phyloP scores from a whole-genome alignment of 2,797 vertebrate genomes.

The Heliangelus exortis region DNA sequence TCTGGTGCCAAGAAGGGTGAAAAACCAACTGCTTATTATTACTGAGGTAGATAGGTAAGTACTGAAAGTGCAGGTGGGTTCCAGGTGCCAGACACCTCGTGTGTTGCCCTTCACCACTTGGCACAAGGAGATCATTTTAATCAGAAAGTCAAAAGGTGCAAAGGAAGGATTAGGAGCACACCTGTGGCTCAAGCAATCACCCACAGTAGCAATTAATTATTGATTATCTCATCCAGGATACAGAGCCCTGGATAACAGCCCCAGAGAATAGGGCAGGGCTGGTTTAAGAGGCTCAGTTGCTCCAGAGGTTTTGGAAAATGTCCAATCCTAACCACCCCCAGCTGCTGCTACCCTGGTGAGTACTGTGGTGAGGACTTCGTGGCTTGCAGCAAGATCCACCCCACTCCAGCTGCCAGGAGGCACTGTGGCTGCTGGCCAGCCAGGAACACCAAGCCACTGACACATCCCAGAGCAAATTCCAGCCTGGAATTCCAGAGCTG shows the following conservation, averaged over 20 bases:
- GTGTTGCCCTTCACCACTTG: background rate
- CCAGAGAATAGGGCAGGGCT: background rate
- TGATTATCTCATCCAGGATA: background rate
- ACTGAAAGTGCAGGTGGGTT: background rate
- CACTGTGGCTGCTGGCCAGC: background rate
- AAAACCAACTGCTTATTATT: background rate
- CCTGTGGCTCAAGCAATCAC: background rate
- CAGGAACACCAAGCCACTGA: background rate
- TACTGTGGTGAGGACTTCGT: fast-evolving
- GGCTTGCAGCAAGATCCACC: fast-evolving
- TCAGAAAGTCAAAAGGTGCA: background rate
- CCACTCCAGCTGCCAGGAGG: background rate
- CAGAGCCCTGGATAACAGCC: background rate
- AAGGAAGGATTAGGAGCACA: background rate
- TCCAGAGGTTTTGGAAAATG: background rate
- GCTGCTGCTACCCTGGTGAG: background rate
- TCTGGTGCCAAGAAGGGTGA: background rate
- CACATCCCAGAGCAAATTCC: conserved; percentile 12
- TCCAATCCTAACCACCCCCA: background rate
- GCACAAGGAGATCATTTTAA: background rate
- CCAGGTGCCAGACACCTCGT: background rate
- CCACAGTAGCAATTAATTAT: background rate
- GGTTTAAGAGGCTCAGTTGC: background rate
- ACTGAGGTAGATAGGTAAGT: background rate
- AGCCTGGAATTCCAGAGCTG: background rate